phyloP scores from a whole-genome alignment of 2,888 invertebrate species.

The Leptinotarsa haldemani region DNA sequence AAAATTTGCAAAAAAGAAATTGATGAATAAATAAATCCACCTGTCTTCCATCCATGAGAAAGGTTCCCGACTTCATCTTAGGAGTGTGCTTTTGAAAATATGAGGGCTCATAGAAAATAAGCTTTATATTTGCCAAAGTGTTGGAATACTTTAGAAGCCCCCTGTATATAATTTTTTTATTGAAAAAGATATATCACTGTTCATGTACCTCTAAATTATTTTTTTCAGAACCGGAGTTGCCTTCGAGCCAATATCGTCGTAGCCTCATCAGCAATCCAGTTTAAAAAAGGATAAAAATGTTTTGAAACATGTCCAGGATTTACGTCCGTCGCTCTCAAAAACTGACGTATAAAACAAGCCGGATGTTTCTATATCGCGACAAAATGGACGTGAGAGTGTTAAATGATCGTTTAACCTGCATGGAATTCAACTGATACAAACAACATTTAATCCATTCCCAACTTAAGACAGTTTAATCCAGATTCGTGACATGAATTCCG shows the following conservation, averaged over 20 bases:
- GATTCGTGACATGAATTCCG: conserved; percentile 32
- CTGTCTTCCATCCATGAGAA: too few species aligned
- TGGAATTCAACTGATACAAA: conserved; percentile 50
- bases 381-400: conserved; percentile 50
- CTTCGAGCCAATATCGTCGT: not conserved
- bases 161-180: too few species aligned
- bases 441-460: conserved; percentile 49
- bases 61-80: too few species aligned
- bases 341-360: conserved; percentile 10
- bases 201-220: too few species aligned
- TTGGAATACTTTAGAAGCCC: too few species aligned
- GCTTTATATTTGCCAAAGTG: too few species aligned
- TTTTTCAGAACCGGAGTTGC: too few species aligned
- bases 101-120: too few species aligned
- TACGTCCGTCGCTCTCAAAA: conserved; percentile 5
- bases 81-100: too few species aligned
- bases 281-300: conserved; percentile 1
- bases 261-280: not conserved
- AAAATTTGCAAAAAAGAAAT: too few species aligned
- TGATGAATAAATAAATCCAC: too few species aligned
- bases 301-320: conserved; percentile 4
- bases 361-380: conserved; percentile 29
- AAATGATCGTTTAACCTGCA: conserved; percentile 43
- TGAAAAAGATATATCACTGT: too few species aligned
- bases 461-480: conserved; percentile 39